Evolutionary conservation across 1,140 invertebrate species (phyloP), one percentile per base, ranked within the genome.

Genomic region (Rhyacophila brunnea): DNA sequence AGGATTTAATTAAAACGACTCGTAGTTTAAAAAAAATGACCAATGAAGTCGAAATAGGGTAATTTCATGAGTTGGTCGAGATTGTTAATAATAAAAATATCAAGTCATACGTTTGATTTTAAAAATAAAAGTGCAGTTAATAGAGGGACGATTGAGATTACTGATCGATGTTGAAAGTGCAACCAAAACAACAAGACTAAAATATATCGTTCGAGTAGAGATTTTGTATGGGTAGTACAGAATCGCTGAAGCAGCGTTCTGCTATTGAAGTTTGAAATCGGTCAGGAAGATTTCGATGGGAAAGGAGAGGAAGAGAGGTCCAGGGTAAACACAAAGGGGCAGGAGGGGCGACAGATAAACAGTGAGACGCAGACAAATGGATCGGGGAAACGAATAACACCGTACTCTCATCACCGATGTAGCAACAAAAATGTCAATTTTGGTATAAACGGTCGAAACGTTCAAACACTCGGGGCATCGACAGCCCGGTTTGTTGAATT

Each of bases 301-400:
- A 74, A 13, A n/a, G 13, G 56, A 47, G 32, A 36, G 32, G 75
- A 71, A 75, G 74, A 72, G 70, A 71, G 69, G 74, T 65, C 75
- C 74, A 74, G 77, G 74, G 74, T 76, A 73, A 77, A 79, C 78
- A 82, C 79, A 81, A 78, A 81, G 72, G 78, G 77, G 73, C 68
- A 72, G 74, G 71, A 72, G 70, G 75, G 77, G 78, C 76, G 73
- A 79, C 76, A 79, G 76, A 78, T 68, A 70, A 73, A 73, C 66
- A 70, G 71, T 82, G 81, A 83, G 81, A 83, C 81, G 82, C 77
- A 83, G 80, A 83, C 82, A 83, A 80, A 79, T 80, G 82, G 75
- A 80, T 80, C 77, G 74, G 75, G 78, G 74, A 77, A 75, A 81
- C 80, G 79, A 74, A 71, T 70, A 70, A 62, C 72, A 71, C 57